phyloP scores from a whole-genome alignment of 2,113 vertebrate species.

The Chascanopsetta lugubris region DNA sequence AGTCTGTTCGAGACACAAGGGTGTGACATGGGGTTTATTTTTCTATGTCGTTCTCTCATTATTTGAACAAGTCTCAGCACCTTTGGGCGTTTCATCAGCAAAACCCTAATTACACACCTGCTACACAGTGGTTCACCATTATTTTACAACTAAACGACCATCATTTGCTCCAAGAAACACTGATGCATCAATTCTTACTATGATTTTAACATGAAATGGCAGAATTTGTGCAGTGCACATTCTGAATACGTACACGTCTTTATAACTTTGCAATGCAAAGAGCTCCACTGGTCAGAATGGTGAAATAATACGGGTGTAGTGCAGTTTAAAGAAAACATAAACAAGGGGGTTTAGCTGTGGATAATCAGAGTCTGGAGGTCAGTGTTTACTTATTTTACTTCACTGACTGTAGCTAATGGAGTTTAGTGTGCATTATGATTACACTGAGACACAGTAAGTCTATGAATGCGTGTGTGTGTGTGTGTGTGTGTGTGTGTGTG shows the following conservation, averaged over 20 bases:
- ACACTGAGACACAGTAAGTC: conserved; percentile 1
- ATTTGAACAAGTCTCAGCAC: too few relatives aligned
- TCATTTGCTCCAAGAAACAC: too few relatives aligned
- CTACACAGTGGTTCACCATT: neutral
- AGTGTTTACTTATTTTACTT: conserved; percentile 31
- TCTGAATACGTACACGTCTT: too few relatives aligned
- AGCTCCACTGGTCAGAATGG: too few relatives aligned
- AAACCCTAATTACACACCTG: neutral
- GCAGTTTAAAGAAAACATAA: conserved; percentile 10
- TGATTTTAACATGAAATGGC: too few relatives aligned
- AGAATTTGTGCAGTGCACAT: too few relatives aligned
- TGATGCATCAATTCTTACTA: too few relatives aligned
- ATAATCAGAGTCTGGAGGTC: conserved; percentile 19
- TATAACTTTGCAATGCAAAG: too few relatives aligned
- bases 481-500: neutral
- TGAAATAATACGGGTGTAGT: neutral
- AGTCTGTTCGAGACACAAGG: too few relatives aligned
- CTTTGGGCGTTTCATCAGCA: neutral
- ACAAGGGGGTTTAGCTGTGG: conserved; percentile 6
- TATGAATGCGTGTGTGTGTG: conserved; percentile 8
- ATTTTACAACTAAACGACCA: too few relatives aligned
- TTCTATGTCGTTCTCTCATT: too few relatives aligned
- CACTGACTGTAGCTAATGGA: conserved; percentile 19
- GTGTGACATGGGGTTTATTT: too few relatives aligned
- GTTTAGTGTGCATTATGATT: conserved; percentile 24